Conservation (phyloP, 2,113 vertebrate genomes). For the Periophthalmodon schlosseri region DNA sequence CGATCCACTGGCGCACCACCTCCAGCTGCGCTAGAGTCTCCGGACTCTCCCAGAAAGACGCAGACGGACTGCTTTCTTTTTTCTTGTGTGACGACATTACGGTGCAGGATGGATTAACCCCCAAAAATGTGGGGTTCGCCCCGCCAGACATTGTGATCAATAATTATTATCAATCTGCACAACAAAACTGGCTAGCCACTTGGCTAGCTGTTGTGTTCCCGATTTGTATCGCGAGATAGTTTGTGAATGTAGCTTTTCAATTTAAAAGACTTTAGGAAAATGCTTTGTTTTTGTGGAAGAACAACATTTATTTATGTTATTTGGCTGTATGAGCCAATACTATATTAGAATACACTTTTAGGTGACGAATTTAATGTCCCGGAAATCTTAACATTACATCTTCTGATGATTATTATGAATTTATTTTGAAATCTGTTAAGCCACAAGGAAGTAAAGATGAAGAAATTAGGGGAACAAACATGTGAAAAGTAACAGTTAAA, state of each 20-base stretch:
- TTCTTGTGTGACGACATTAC: constrained; percentile 68
- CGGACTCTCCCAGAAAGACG: constrained; percentile 87
- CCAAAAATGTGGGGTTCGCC: constrained; percentile 53
- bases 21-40: constrained; percentile 89
- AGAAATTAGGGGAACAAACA: constrained; percentile 2
- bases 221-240: constrained; percentile 48
- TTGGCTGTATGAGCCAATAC: background rate
- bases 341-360: background rate
- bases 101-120: constrained; percentile 56
- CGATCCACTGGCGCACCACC: constrained; percentile 86
- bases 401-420: background rate
- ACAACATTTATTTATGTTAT: background rate
- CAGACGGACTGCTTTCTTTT: constrained; percentile 87
- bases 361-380: background rate
- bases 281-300: background rate
- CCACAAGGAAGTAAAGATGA: constrained; percentile 23
- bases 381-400: background rate
- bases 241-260: background rate
- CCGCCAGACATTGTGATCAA: constrained; percentile 72
- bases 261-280: constrained; percentile 8
- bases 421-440: constrained; percentile 45
- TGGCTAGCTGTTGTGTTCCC: constrained; percentile 52
- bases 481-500: background rate
- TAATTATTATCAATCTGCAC: constrained; percentile 44
- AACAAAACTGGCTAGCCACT: constrained; percentile 65